Conservation (phyloP, 64 coral and sea anemone genomes). For the Montipora capricornis region DNA sequence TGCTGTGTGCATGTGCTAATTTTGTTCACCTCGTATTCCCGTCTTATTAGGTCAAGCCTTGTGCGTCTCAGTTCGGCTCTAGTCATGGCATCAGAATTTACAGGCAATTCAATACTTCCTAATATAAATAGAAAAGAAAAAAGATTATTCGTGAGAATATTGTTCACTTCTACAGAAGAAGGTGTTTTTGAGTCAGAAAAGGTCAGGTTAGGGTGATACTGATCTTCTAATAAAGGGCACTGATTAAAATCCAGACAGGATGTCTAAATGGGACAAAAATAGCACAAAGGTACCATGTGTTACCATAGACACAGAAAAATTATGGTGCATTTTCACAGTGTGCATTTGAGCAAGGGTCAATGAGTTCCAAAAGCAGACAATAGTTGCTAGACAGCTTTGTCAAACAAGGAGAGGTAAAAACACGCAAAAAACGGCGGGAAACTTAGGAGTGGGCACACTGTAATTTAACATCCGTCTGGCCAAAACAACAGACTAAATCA, state of each 20-base stretch:
- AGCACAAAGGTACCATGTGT: background rate
- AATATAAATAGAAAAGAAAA: background rate
- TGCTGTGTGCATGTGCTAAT: background rate
- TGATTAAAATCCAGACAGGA: background rate
- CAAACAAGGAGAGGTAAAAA: background rate
- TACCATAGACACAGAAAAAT: background rate
- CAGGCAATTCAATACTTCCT: slow-evolving; percentile 96
- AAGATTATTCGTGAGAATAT: background rate
- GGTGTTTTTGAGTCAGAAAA: background rate
- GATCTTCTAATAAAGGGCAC: background rate
- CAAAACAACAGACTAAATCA: background rate
- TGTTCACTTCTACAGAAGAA: background rate
- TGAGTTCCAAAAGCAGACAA: no score
- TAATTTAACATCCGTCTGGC: background rate
- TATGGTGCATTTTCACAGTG: background rate
- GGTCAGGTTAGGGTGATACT: background rate
- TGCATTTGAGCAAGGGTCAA: background rate
- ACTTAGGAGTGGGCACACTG: background rate
- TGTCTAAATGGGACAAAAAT: background rate
- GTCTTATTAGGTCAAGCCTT: slow-evolving; percentile 87
- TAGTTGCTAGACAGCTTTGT: background rate
- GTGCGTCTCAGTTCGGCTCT: slow-evolving; percentile 92
- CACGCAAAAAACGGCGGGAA: background rate
- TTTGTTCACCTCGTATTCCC: slow-evolving; percentile 89
- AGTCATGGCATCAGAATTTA: slow-evolving; percentile 79